Evolutionary conservation across 1,140 invertebrate genomes (phyloP).

Genomic region (Zophobas morio): DNA sequence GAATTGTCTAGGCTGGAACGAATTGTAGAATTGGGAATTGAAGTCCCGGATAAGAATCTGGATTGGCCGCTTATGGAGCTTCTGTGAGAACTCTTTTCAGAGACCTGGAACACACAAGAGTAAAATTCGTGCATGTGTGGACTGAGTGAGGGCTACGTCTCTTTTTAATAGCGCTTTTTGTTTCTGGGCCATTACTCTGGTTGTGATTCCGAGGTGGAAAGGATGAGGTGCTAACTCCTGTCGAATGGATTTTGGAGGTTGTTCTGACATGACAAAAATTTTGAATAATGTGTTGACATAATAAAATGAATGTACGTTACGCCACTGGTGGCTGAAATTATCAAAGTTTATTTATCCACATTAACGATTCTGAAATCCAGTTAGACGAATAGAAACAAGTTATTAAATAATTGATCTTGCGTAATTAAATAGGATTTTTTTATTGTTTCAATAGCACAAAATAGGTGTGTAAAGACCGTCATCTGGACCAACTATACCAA

Average conservation of each 20-base stretch:
- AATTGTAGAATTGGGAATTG: slow-evolving; percentile 50
- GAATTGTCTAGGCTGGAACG: slow-evolving; percentile 13
- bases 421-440: too few relatives aligned
- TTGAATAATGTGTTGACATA: not conserved
- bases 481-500: too few relatives aligned
- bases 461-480: too few relatives aligned
- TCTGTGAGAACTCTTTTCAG: slow-evolving; percentile 9
- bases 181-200: slow-evolving; percentile 15
- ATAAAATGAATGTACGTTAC: too few relatives aligned
- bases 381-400: too few relatives aligned
- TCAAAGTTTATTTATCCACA: not conserved
- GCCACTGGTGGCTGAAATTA: not conserved
- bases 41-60: slow-evolving; percentile 45
- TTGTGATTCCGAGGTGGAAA: slow-evolving; percentile 4
- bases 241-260: not conserved
- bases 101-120: too few relatives aligned
- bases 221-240: not conserved
- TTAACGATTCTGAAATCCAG: too few relatives aligned
- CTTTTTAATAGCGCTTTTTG: slow-evolving; percentile 12
- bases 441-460: too few relatives aligned
- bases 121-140: not conserved
- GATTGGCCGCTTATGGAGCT: not conserved
- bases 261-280: slow-evolving; percentile 19
- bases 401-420: too few relatives aligned
- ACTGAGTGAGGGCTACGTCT: not conserved